Conservation (phyloP, 1,140 invertebrate species). For the Battus philenor region DNA sequence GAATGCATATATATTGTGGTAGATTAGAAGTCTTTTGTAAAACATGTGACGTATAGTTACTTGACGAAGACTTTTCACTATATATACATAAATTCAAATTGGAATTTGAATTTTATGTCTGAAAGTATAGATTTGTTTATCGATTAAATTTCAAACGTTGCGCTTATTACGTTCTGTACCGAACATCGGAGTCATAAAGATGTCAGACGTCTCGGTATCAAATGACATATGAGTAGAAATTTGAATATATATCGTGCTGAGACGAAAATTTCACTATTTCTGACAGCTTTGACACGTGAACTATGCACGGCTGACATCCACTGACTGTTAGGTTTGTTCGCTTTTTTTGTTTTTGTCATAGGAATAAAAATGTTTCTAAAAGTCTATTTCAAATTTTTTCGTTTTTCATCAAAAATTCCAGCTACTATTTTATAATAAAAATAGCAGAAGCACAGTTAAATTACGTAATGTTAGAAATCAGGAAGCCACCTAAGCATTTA, state of each 20-base stretch:
- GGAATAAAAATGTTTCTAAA: too few species aligned
- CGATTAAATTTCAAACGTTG: background rate
- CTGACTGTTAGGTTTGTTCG: slow-evolving; percentile 19
- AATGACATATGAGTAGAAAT: slow-evolving; percentile 59
- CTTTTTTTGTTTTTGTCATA: too few species aligned
- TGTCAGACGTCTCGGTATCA: slow-evolving; percentile 53
- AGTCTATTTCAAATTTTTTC: too few species aligned
- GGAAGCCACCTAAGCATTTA: too few species aligned
- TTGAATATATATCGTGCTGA: slow-evolving; percentile 67
- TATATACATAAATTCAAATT: slow-evolving; percentile 17
- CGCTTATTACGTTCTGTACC: slow-evolving; percentile 19
- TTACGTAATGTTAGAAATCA: too few species aligned
- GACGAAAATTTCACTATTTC: slow-evolving; percentile 56
- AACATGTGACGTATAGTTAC: slow-evolving; percentile 53
- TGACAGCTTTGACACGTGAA: slow-evolving; percentile 41
- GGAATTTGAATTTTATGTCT: slow-evolving; percentile 14
- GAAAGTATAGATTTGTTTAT: slow-evolving; percentile 22
- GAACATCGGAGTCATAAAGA: slow-evolving; percentile 44
- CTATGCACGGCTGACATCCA: slow-evolving; percentile 24
- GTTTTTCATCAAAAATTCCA: too few species aligned
- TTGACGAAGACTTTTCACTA: slow-evolving; percentile 64
- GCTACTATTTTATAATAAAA: too few species aligned
- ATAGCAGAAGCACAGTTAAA: too few species aligned
- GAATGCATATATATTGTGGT: slow-evolving; percentile 20
- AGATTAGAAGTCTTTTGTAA: slow-evolving; percentile 38